Evolutionary conservation across 2,113 vertebrate species (phyloP), one percentile per base, ranked within the genome.

Genomic region (Cebidichthys violaceus): DNA sequence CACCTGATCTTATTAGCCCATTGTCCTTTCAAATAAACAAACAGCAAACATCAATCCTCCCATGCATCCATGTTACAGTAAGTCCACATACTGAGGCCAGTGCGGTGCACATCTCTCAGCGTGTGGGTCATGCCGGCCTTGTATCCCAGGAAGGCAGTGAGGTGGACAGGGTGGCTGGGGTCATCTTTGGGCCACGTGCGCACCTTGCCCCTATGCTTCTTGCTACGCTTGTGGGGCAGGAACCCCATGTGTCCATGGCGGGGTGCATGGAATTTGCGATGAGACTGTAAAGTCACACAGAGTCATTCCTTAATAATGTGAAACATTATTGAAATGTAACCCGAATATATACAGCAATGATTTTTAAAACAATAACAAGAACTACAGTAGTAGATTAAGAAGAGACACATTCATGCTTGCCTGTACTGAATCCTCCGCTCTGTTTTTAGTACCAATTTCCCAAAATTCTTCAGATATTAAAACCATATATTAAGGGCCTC

Each of bases 41-140:
- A 70, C 3, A 70, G 13, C 0, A 2, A 72, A n/a, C 47, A 71
- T n/a, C 14, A 61, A 35, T 13, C 70, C 47, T 76, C 33, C 15
- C 5, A 37, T 69, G 15, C 65, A 59, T 22, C 17, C 29, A 27
- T 60, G 57, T 8, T 57, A n/a, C 20, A 29, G 13, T 17, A 31
- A 17, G 20, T 67, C 2, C 65, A 97, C 97, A 0, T 95, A 99
- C 98, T 99, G 22, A 97, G 97, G 35, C 96, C 98, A 29, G 96
- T 95, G 45, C 98, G 94, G 83, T 99, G 97, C 0, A 99, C 94
- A 75, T 99, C 98, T 3, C 98, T 96, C 24, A 99, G 96, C 0
- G 97, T 97, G 93, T 99, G 98, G 24, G 98, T 99, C 98, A 99
- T 99, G 93, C 98, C 98, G 6, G 98, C 97, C 91, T 99, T 99